A percentile compares a stretch with the other conserved stretches of the same genome.
phyloP scores from a whole-genome alignment of 1,140 invertebrate species.

The Lepidurus packardi region DNA sequence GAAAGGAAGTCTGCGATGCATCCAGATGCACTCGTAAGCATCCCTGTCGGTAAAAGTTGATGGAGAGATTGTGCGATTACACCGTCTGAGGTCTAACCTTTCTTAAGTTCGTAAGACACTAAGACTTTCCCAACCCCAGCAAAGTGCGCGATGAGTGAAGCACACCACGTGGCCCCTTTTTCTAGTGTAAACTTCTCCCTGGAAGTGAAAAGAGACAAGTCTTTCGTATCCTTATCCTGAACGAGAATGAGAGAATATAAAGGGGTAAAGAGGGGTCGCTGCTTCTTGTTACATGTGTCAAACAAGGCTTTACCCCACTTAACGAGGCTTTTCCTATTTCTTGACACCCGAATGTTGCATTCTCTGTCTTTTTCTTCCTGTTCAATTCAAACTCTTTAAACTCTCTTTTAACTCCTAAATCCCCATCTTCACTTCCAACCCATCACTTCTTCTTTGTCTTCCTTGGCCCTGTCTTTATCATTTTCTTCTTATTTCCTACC shows the following conservation, averaged over 20 bases:
- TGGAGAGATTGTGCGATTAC: too few relatives aligned
- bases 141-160: background rate
- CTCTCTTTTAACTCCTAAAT: background rate
- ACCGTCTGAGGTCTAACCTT: too few relatives aligned
- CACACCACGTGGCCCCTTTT: background rate
- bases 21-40: too few relatives aligned
- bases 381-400: background rate
- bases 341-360: background rate
- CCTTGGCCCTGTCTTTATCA: too few relatives aligned
- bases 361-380: background rate
- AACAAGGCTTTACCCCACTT: background rate
- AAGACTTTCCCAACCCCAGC: background rate
- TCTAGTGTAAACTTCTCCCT: background rate
- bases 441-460: too few relatives aligned
- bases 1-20: too few relatives aligned
- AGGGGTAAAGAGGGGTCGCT: slow-evolving; percentile 10
- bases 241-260: background rate
- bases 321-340: background rate
- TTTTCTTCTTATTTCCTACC: too few relatives aligned
- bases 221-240: background rate
- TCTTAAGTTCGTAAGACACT: background rate
- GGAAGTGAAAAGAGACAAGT: background rate
- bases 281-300: slow-evolving; percentile 8
- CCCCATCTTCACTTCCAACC: too few relatives aligned
- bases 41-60: too few relatives aligned